Evolutionary conservation across 1,140 invertebrate genomes (phyloP).

Genomic region (Mamestra configurata): DNA sequence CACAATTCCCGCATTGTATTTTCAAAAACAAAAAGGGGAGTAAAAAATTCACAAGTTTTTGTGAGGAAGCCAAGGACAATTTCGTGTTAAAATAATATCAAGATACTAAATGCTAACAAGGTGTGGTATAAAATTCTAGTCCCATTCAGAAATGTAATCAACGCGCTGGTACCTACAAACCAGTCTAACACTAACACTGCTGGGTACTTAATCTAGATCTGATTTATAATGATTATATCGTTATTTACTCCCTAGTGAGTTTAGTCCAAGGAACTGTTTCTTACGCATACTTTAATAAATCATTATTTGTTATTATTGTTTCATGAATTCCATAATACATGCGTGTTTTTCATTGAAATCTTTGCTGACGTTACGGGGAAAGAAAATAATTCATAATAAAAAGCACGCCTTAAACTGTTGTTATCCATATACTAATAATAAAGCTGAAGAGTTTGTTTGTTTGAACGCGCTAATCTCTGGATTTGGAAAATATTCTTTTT

Average conservation of each 20-base stretch:
- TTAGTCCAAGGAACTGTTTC: neutral
- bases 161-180: neutral
- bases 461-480: too few species aligned
- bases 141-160: constrained; percentile 3
- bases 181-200: neutral
- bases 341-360: too few species aligned
- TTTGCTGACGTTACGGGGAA: too few species aligned
- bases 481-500: too few species aligned
- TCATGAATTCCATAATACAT: too few species aligned
- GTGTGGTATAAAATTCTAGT: neutral
- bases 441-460: too few species aligned
- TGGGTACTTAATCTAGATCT: constrained; percentile 19
- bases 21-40: constrained; percentile 17
- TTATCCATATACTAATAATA: too few species aligned
- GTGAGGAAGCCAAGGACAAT: neutral
- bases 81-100: neutral
- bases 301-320: too few species aligned
- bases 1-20: neutral
- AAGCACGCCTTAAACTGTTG: too few species aligned
- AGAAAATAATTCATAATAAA: too few species aligned
- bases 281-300: too few species aligned
- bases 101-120: neutral
- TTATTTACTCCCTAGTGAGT: neutral
- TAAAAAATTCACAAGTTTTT: neutral
- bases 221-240: constrained; percentile 15